Evolutionary conservation across 1,140 invertebrate species (phyloP).

Genomic region (Apis florea): DNA sequence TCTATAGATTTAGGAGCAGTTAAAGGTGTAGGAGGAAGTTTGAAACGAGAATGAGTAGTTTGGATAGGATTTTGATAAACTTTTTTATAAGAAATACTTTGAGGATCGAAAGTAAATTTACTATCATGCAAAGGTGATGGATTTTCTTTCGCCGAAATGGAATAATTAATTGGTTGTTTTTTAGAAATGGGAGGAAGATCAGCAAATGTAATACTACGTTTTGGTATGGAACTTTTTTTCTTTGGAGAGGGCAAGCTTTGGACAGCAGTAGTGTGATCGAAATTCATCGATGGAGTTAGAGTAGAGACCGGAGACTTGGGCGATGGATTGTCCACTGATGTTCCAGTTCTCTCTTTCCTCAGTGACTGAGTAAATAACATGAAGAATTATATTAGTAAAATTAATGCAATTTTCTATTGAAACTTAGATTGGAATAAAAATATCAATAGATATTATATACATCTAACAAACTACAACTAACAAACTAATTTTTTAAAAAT

Average conservation of each 20-base stretch:
- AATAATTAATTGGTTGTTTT: conserved; percentile 27
- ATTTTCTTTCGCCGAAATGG: conserved; percentile 32
- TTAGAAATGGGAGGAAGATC: conserved; percentile 63
- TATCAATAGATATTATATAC: conserved; percentile 8
- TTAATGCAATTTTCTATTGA: conserved; percentile 8
- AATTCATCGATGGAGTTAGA: conserved; percentile 56
- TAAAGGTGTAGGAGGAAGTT: conserved; percentile 76
- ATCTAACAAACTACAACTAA: neutral
- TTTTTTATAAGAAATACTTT: conserved; percentile 55
- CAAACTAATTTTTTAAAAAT: neutral
- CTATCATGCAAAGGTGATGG: conserved; percentile 60
- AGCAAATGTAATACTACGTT: conserved; percentile 72
- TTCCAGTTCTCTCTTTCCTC: conserved; percentile 71
- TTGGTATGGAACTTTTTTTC: conserved; percentile 59
- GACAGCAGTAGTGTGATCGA: conserved; percentile 62
- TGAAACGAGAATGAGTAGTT: conserved; percentile 64
- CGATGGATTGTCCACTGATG: conserved; percentile 71
- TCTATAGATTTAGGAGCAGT: conserved; percentile 69
- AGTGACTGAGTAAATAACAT: conserved; percentile 70
- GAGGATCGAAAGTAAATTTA: conserved; percentile 53
- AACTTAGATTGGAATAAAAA: conserved; percentile 24
- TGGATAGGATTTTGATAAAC: conserved; percentile 42
- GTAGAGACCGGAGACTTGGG: conserved; percentile 53
- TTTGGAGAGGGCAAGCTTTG: conserved; percentile 68
- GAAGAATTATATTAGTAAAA: conserved; percentile 65